Conservation (phyloP, 2,113 vertebrate genomes). For the Bothrops jararaca region DNA sequence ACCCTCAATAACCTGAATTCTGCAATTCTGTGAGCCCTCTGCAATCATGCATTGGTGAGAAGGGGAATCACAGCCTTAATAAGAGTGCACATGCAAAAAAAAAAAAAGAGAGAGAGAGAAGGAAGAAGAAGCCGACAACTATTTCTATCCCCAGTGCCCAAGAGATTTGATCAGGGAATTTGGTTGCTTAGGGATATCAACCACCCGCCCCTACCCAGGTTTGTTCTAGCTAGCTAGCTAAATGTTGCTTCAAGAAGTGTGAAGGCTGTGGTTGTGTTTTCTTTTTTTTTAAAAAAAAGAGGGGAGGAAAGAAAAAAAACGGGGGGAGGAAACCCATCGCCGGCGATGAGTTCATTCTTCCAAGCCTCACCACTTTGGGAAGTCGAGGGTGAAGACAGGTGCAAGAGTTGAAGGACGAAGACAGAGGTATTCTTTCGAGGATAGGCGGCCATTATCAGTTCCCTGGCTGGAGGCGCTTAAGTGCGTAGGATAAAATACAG, state of each 20-base stretch:
- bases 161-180: constrained; percentile 24
- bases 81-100: constrained; percentile 38
- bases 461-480: background rate
- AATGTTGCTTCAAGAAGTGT: background rate
- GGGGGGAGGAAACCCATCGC: constrained; percentile 53
- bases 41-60: constrained; percentile 21
- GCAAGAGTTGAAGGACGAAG: background rate
- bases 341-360: constrained; percentile 53
- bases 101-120: too few relatives aligned
- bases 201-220: background rate
- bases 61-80: background rate
- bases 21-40: constrained; percentile 21
- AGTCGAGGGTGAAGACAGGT: background rate
- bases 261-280: background rate
- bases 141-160: constrained; percentile 9
- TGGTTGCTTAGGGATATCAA: background rate
- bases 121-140: background rate
- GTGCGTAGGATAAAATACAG: background rate
- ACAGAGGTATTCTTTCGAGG: background rate
- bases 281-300: background rate
- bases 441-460: background rate
- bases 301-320: background rate
- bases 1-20: background rate
- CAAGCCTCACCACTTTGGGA: constrained; percentile 20
- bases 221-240: background rate